Conservation (phyloP, 1,140 invertebrate genomes). For the Acromyrmex heyeri region DNA sequence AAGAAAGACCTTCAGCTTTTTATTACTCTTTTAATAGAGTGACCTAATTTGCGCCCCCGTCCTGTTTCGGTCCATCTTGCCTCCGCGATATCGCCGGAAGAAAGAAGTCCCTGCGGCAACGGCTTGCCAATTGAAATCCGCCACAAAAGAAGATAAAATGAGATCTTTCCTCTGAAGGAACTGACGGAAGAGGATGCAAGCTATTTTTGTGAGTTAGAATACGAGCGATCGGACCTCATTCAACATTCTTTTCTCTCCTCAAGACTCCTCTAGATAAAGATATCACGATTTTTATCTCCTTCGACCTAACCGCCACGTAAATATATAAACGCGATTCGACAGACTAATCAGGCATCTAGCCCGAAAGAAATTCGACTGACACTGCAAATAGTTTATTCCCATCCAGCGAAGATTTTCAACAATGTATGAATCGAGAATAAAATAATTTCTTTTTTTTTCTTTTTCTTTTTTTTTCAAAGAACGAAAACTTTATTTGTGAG, state of each 20-base stretch:
- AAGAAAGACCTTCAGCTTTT: not conserved
- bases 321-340: constrained; percentile 13
- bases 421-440: not conserved
- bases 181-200: constrained; percentile 4
- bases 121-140: constrained; percentile 72
- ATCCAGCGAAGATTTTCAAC: not conserved
- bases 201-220: constrained; percentile 67
- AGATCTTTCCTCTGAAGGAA: constrained; percentile 35
- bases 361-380: constrained; percentile 25
- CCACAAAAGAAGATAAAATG: constrained; percentile 70
- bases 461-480: not conserved
- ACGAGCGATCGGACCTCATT: constrained; percentile 53
- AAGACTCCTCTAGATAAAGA: constrained; percentile 19
- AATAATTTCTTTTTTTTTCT: not conserved
- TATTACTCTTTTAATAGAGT: constrained; percentile 55
- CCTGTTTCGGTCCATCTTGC: constrained; percentile 19
- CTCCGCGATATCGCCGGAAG: constrained; percentile 2
- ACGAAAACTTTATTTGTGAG: not conserved
- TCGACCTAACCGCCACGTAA: not conserved
- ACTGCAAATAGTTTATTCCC: not conserved
- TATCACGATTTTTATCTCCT: constrained; percentile 38
- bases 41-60: constrained; percentile 62
- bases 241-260: constrained; percentile 34
- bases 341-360: constrained; percentile 6
- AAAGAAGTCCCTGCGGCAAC: constrained; percentile 39